These are phyloP conservation scores for Drosophila burlai DNA, from an alignment of 1,140 invertebrate genomes.

Conservation along the genomic window DNA sequence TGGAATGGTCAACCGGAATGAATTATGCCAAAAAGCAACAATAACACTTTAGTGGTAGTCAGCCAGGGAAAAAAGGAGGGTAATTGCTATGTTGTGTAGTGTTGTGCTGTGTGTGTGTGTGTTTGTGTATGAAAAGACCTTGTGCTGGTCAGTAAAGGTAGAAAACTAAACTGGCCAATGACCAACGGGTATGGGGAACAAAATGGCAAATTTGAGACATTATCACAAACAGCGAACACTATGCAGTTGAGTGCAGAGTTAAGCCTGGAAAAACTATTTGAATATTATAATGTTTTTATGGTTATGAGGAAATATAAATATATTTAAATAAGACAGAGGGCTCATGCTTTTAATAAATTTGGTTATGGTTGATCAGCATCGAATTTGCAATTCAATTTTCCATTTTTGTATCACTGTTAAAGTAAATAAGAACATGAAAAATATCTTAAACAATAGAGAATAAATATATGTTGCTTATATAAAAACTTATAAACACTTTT, in stretches of 20 bases:
- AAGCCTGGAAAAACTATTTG: conserved; percentile 24
- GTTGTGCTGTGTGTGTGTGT: not conserved
- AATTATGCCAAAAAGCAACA: conserved; percentile 41
- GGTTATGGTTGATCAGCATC: not conserved
- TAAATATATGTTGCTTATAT: no score
- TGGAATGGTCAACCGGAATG: conserved; percentile 62
- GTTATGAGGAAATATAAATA: not conserved
- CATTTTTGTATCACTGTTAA: not conserved
- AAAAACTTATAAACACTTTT: no score
- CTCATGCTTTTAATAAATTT: not conserved
- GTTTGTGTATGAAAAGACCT: conserved; percentile 15
- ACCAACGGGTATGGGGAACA: conserved; percentile 21
- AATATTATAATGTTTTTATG: conserved; percentile 1
- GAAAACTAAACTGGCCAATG: conserved; percentile 56
- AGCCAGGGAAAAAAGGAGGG: conserved; percentile 15
- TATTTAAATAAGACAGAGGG: no score
- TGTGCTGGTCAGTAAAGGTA: conserved; percentile 70
- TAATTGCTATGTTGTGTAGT: conserved; percentile 1
- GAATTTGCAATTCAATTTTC: not conserved
- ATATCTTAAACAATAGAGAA: not conserved
- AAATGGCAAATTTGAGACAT: conserved; percentile 53
- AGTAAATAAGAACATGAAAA: not conserved
- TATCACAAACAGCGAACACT: not conserved
- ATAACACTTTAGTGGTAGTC: conserved; percentile 24
- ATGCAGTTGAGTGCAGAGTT: conserved; percentile 45